Base-by-base conservation (phyloP, 1,140 invertebrate genomes). In the Saccostrea cuccullata region DNA sequence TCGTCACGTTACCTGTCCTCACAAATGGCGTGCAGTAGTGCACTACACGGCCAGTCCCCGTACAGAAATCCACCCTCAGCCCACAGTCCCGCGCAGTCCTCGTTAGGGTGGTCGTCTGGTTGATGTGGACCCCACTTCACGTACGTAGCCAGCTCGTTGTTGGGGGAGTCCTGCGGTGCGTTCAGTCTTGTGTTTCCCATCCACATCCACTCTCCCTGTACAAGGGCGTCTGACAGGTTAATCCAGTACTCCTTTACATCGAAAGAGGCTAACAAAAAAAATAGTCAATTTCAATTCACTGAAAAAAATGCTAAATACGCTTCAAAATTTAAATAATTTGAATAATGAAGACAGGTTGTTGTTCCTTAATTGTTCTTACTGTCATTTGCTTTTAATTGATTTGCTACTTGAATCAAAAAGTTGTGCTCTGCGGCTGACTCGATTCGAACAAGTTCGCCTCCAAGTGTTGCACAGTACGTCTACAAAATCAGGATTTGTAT, bases 171-270 rank as follows among this genome's bases (percentile, higher is more conserved):
- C 15, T 26, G 9, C 15, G 40, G 73, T 17, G 73, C 26, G 26
- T 82, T 15, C 17, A 30, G 26, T 82, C 73, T 82, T 17, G 73
- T 82, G 58, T 64, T 64, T 64, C 58, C 58, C n/a, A 64, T 17
- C 73, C 73, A 82, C 73, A 23, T 26, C 73, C 73, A 82, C 40
- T 82, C 73, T 30, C 73, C 73, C 23, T 82, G 26, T 26, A 82
- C 73, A 36, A 82, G 11, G 26, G 15, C 73, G 26, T 82, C 73
- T 4, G 73, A 82, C 40, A 82, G 40, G 17, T 82, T 47, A 26
- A 82, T 82, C 73, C 73, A 82, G 73, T 82, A 82, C 15, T 82
- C 73, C 23, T 82, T 82, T 2, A 47, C 26, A 82, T 82, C 73
- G 26, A 82, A 82, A 23, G 73, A 36, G 5, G 73, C 73, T 82